Evolutionary conservation across 2,797 vertebrate species (phyloP), one percentile per base, ranked within the genome.

Genomic region (Chlorospingus semifuscus): DNA sequence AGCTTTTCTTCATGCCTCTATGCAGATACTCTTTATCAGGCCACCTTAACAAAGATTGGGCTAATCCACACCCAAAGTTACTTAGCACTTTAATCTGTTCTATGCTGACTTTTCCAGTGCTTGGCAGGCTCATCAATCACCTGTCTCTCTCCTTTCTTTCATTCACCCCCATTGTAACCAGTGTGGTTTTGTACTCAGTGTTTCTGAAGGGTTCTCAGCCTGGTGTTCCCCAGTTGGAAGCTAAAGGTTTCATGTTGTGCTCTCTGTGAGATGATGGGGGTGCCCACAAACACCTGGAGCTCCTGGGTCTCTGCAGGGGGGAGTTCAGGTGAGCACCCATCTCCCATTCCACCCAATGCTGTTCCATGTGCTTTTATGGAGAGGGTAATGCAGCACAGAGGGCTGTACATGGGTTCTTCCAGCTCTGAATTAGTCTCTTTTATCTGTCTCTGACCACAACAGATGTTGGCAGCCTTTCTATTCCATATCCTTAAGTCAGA

Each of bases 381-480:
- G 90, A 91, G 96, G 64, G 95, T 96, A 97, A 97, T 96, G 95
- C 95, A 97, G 93, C 94, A 96, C 96, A 97, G 97, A 96, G 94
- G 92, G 41, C 91, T 64, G 70, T 97, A 97, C 97, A 97, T 80
- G 91, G 95, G 85, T 96, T 96, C 95, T 97, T 97, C 97, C 96
- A 96, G 34, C 96, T 95, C 95, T 96, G 97, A 97, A 97, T 97
- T 97, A 97, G 97, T 95, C 96, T 96, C 97, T 98, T 98, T 98
- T 98, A 98, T 98, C 97, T 97, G 96, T 91, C 96, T 97, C 96
- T 98, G 97, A 98, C 98, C 97, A 97, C 97, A 98, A 97, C 97
- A 98, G 97, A 98, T 97, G 97, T 97, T 98, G 97, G 98, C 98
- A 98, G 97, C 97, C 96, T 97, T 98, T 98, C 96, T 98, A 83